Conservation (phyloP, 2,797 vertebrate species). For the Acanthornis magna region DNA sequence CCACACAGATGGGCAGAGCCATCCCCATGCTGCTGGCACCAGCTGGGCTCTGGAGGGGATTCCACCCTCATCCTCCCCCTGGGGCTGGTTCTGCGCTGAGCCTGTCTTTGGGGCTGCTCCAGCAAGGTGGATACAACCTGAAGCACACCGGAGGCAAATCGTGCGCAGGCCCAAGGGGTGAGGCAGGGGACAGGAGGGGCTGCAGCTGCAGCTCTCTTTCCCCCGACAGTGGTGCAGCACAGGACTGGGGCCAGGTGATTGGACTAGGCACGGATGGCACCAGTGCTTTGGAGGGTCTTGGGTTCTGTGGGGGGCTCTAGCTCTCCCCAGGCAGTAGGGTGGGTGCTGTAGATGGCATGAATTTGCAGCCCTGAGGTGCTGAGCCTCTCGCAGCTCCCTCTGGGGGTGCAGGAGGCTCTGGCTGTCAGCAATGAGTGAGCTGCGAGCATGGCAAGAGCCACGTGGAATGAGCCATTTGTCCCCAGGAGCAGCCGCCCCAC, state of each 20-base stretch:
- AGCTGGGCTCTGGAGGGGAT: neutral
- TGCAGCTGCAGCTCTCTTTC: neutral
- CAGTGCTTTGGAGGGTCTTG: too few relatives aligned
- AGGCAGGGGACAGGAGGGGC: neutral
- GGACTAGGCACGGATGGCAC: rapidly evolving
- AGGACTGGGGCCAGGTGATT: neutral
- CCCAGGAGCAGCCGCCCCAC: neutral
- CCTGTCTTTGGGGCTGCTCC: neutral
- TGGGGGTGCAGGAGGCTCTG: neutral
- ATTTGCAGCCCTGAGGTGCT: rapidly evolving
- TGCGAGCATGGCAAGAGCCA: neutral
- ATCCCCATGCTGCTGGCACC: rapidly evolving
- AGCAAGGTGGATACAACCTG: too few relatives aligned
- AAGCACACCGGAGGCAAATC: rapidly evolving
- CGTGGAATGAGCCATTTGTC: neutral
- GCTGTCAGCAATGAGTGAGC: rapidly evolving
- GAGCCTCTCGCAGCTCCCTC: neutral
- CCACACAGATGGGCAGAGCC: neutral
- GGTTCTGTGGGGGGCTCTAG: neutral
- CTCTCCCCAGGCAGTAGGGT: rapidly evolving
- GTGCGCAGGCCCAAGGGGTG: rapidly evolving
- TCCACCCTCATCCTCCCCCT: neutral
- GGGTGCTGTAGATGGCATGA: neutral
- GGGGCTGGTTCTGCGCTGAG: neutral
- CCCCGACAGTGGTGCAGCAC: neutral